A percentile compares a stretch with the other conserved stretches of the same genome.
Evolutionary conservation across 2,797 vertebrate species (phyloP).

Genomic region (Labroides dimidiatus): DNA sequence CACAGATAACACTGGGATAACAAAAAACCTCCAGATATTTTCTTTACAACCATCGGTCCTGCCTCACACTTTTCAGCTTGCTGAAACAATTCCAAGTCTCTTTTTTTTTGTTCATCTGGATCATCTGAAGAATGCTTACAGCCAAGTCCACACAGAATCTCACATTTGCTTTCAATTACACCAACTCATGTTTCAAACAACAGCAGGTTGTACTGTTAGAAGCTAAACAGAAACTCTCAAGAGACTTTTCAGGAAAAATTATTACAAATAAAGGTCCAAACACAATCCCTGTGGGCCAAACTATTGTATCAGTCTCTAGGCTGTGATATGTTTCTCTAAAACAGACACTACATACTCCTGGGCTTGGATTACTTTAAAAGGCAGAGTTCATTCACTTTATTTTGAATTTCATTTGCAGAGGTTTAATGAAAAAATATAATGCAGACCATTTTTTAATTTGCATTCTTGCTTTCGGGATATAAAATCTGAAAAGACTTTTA

Average conservation of each 20-base stretch:
- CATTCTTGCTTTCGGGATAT: too few species aligned
- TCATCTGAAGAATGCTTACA: conserved; percentile 32
- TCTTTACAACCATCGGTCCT: conserved; percentile 14
- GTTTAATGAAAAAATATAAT: background rate
- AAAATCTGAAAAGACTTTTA: too few species aligned
- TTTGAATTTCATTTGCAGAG: background rate
- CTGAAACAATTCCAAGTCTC: background rate
- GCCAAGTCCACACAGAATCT: conserved; percentile 14
- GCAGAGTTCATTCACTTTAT: background rate
- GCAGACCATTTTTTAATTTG: too few species aligned
- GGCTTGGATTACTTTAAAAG: background rate
- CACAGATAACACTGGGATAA: conserved; percentile 15
- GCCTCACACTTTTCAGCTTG: conserved; percentile 6
- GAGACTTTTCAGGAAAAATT: background rate
- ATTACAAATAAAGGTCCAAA: conserved; percentile 17
- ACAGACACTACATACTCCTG: background rate
- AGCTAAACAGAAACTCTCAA: conserved; percentile 23
- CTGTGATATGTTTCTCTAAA: conserved; percentile 1
- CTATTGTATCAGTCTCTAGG: background rate
- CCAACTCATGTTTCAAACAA: conserved; percentile 4
- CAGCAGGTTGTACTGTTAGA: conserved; percentile 8
- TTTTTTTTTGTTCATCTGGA: conserved; percentile 7
- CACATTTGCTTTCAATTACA: conserved; percentile 45
- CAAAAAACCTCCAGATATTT: conserved; percentile 15
- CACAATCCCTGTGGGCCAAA: background rate